These are phyloP conservation scores for Agelas oroides DNA, from an alignment of 37 sponge, comb jelly and placozoan genomes.

Conservation along the genomic window DNA sequence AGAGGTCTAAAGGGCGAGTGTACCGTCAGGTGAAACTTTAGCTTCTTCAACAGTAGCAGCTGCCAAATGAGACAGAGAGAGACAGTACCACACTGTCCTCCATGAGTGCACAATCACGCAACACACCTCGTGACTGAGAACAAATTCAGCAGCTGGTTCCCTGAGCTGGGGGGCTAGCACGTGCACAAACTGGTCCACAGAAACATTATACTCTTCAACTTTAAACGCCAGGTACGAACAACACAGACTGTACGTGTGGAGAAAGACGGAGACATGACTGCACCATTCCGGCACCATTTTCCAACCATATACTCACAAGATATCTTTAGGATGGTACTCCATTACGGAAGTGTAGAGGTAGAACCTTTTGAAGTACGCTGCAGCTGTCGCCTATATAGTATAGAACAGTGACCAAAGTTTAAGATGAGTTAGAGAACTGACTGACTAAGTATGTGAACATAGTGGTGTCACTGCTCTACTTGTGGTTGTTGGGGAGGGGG, in stretches of 20 bases:
- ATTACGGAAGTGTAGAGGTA: slow-evolving; percentile 79
- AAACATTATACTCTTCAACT: slow-evolving; percentile 91
- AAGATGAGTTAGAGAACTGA: background rate
- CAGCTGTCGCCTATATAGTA: slow-evolving; percentile 76
- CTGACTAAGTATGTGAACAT: too few relatives aligned
- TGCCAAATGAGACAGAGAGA: slow-evolving; percentile 12
- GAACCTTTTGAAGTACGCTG: slow-evolving; percentile 84
- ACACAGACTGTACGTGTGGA: slow-evolving; percentile 47
- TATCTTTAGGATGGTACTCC: slow-evolving; percentile 86
- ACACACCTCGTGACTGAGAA: slow-evolving; percentile 77
- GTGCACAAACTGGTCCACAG: slow-evolving; percentile 84
- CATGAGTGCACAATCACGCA: background rate
- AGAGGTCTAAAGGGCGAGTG: slow-evolving; percentile 91
- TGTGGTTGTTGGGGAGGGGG: too few relatives aligned
- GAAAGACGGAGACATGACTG: background rate
- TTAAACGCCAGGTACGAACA: slow-evolving; percentile 92
- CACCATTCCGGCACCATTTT: too few relatives aligned
- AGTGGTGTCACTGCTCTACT: too few relatives aligned
- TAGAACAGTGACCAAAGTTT: too few relatives aligned
- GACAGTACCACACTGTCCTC: background rate
- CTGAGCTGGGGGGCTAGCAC: slow-evolving; percentile 56
- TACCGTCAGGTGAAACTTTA: slow-evolving; percentile 86
- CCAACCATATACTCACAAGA: slow-evolving; percentile 66
- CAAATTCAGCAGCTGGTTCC: slow-evolving; percentile 38
- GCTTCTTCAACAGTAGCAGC: slow-evolving; percentile 77